Base-by-base conservation (phyloP, 2,797 vertebrate species). In the Fratercula arctica region DNA sequence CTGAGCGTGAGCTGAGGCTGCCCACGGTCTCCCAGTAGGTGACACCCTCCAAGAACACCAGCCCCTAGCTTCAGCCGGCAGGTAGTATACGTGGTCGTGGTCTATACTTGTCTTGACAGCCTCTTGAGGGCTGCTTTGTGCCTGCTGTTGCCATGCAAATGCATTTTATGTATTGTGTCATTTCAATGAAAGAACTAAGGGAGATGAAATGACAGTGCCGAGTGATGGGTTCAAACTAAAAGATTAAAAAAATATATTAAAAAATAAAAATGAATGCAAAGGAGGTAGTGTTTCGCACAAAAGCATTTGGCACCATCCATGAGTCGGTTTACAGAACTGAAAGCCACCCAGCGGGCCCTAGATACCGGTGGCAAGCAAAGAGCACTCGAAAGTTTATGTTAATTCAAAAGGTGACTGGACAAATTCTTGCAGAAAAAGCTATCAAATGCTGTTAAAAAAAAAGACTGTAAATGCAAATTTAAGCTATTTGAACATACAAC, bases 31-130 rank as follows among this genome's bases (percentile, higher is more conserved):
- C 63, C 48, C 68, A 54, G 37, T 0, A 70, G 37, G 61, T 31
- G 26, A 69, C 64, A 60, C 15, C 15, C 19, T 54, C 48, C 28
- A n/a, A 63, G 46, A 85, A 3, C 33, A 63, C 15, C 60, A 69
- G 7, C 19, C 45, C 41, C 39, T 43, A 50, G 8, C 24, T 61
- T 80, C 66, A 45, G 9, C 7, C 3, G 1, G 15, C 9, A 2
- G 3, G 25, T 24, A 28, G 35, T 16, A 20, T 3, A 3, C 0
- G 0, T 41, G 9, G 7, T 11, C 48, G 19, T 2, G 1, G 53
- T 19, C 12, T 16, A 25, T 16, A 43, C 29, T 24, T 53, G 37
- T 28, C 73, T 59, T 39, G 21, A 66, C 28, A 80, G 39, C 28
- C 37, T 81, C 76, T 46, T 56, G 41, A 68, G 82, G 57, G 23